Base-by-base conservation (phyloP, 2,113 vertebrate species). In the Dendrocopos noguchii region DNA sequence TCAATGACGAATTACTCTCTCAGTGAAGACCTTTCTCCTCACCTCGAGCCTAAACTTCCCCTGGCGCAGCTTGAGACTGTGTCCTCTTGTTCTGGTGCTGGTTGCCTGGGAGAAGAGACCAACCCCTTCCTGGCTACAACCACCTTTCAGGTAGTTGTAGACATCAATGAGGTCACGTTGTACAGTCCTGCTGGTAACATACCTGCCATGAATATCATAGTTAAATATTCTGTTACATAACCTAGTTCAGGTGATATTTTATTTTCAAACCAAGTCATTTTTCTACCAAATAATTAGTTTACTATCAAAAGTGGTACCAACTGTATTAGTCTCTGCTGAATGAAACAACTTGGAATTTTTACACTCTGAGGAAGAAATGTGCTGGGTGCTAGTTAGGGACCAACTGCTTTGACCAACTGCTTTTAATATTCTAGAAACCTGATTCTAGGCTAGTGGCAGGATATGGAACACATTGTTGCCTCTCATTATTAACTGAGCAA, bases 141-240 rank as follows among this genome's bases (percentile, higher is more conserved):
- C 39, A 39, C 39, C 39, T 39, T 39, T 39, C 39, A 39, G 39
- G 39, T 39, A 4, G 39, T 39, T 39, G 39, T 39, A 39, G 39
- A 12, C 10, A 39, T 9, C 39, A 39, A 39, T 39, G 39, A 39
- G 39, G 39, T 39, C 39, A 72, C 4, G 5, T 90, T 85, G 83
- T 81, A 77, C 92, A 94, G 29, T 83, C 60, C 33, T 79, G 76
- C 59, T 29, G 81, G 55, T 75, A 83, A 61, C 24, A 67, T 61
- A 75, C 55, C 63, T 84, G 73, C 27, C 17, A 16, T 59, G 29
- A 81, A 47, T 66, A 73, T 76, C 8, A 76, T 73, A 73, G 88
- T 86, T 85, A 87, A 94, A 80, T 84, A 84, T 73, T 64, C 18
- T 78, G 50, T 93, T 84, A 81, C 36, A 20, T 90, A 79, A 88